Percentiles rank a stretch among this genome's conserved stretches.
Evolutionary conservation across 1,140 invertebrate genomes (phyloP).

Genomic region (Aphelinus certus): DNA sequence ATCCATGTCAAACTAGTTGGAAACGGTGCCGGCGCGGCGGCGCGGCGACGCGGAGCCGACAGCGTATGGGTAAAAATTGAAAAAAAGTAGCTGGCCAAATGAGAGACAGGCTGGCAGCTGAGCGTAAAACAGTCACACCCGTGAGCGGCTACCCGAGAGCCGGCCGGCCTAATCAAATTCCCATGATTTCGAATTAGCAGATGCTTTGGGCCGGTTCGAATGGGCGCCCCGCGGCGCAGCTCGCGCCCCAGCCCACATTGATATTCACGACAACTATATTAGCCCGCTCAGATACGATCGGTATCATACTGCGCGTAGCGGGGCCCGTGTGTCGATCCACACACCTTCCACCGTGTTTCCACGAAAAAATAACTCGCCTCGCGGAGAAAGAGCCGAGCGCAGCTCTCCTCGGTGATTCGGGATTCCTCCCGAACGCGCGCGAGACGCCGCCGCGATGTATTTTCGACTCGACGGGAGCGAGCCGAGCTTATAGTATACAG

Average conservation of each 20-base stretch:
- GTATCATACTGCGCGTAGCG: conserved; percentile 12
- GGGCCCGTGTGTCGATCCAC: conserved; percentile 46
- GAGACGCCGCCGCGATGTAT: neutral
- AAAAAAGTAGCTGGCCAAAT: too few relatives aligned
- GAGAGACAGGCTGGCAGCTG: too few relatives aligned
- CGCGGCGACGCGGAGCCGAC: too few relatives aligned
- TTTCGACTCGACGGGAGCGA: neutral
- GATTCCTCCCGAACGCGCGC: conserved; percentile 14
- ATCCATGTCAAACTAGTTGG: too few relatives aligned
- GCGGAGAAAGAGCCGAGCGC: neutral
- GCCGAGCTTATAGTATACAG: too few relatives aligned
- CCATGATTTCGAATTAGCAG: conserved; percentile 68
- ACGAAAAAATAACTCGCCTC: conserved; percentile 18
- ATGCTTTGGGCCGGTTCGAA: conserved; percentile 65
- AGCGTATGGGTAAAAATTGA: too few relatives aligned
- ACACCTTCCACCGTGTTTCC: conserved; percentile 48
- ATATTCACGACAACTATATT: conserved; percentile 68
- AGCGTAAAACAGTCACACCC: too few relatives aligned
- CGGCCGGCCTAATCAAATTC: conserved; percentile 62
- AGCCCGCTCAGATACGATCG: conserved; percentile 44
- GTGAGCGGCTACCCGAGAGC: too few relatives aligned
- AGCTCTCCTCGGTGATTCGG: neutral
- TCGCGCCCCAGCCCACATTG: conserved; percentile 44
- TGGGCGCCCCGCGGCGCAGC: conserved; percentile 61
- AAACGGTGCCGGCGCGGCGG: too few relatives aligned